Conservation (phyloP, 2,113 vertebrate genomes). For the Lepus americanus region DNA sequence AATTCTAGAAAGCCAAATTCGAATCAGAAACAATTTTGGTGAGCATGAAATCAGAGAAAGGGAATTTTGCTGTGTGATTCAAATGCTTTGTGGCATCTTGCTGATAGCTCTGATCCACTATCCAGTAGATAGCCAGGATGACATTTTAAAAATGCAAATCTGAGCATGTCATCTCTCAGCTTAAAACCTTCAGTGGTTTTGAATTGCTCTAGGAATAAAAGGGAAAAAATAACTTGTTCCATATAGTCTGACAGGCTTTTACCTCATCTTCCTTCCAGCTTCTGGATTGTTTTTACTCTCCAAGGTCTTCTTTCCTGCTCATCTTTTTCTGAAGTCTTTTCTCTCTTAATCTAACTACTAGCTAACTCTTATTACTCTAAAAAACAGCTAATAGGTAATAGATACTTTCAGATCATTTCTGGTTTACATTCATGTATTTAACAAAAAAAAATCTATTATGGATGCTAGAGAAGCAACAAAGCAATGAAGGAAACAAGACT, state of each 20-base stretch:
- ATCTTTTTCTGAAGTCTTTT: not conserved
- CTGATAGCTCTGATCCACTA: not conserved
- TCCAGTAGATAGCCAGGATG: not conserved
- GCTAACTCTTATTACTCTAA: not conserved
- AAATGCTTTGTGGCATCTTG: slow-evolving; percentile 57
- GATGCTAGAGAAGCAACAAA: not conserved
- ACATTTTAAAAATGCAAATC: slow-evolving; percentile 69
- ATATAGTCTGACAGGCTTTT: not conserved
- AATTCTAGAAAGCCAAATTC: slow-evolving; percentile 42
- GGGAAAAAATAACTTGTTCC: not conserved
- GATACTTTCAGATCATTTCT: not conserved
- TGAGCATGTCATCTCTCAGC: slow-evolving; percentile 13
- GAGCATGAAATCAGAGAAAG: not conserved
- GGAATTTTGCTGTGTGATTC: not conserved
- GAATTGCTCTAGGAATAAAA: slow-evolving; percentile 46
- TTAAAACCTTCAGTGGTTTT: slow-evolving; percentile 54
- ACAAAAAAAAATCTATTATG: not conserved
- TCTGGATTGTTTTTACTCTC: not conserved
- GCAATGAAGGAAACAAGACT: not conserved
- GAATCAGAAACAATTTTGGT: slow-evolving; percentile 11
- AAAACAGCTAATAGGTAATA: not conserved
- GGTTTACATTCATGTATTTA: slow-evolving; percentile 12
- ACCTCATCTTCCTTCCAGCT: not conserved
- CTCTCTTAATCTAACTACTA: not conserved
- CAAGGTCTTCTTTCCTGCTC: not conserved